Percentiles rank a stretch among this genome's conserved stretches.
Conservation (phyloP, 2,888 invertebrate genomes). For the Hydropsyche betteni region DNA sequence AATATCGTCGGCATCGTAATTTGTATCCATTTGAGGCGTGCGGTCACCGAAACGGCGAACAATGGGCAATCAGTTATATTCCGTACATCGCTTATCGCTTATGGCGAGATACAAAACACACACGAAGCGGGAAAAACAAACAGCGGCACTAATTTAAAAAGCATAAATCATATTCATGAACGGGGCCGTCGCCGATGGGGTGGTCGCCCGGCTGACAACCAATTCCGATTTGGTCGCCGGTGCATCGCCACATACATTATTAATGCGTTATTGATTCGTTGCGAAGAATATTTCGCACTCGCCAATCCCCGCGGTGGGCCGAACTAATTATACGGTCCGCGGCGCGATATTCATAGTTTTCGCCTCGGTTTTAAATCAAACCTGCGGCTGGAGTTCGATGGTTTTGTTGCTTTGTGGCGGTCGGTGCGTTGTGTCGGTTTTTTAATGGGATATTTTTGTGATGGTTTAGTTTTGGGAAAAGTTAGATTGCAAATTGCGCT, state of each 20-base stretch:
- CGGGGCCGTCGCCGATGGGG: conserved; percentile 33
- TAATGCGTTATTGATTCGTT: conserved; percentile 19
- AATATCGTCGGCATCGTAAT: conserved; percentile 32
- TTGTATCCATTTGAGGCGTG: conserved; percentile 39
- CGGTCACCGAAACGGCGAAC: conserved; percentile 39
- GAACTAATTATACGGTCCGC: conserved; percentile 14
- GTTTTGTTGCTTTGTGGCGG: too few relatives aligned
- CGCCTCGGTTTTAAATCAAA: too few relatives aligned
- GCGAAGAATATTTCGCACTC: background rate
- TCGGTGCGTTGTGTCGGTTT: too few relatives aligned
- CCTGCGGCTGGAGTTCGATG: too few relatives aligned
- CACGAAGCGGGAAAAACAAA: conserved; percentile 42
- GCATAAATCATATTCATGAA: conserved; percentile 46
- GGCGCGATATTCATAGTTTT: too few relatives aligned
- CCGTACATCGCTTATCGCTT: conserved; percentile 1
- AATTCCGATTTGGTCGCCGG: conserved; percentile 18
- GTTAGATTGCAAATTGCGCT: too few relatives aligned
- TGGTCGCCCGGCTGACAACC: background rate
- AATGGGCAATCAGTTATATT: conserved; percentile 49
- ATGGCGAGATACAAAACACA: background rate
- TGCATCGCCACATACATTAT: conserved; percentile 20
- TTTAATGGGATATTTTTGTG: too few relatives aligned
- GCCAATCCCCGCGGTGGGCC: background rate
- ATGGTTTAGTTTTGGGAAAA: too few relatives aligned
- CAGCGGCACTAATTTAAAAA: conserved; percentile 49